Percentiles rank a stretch among this genome's conserved stretches.
phyloP scores from a whole-genome alignment of 2,113 vertebrate species.

The Prochilodus magdalenae region DNA sequence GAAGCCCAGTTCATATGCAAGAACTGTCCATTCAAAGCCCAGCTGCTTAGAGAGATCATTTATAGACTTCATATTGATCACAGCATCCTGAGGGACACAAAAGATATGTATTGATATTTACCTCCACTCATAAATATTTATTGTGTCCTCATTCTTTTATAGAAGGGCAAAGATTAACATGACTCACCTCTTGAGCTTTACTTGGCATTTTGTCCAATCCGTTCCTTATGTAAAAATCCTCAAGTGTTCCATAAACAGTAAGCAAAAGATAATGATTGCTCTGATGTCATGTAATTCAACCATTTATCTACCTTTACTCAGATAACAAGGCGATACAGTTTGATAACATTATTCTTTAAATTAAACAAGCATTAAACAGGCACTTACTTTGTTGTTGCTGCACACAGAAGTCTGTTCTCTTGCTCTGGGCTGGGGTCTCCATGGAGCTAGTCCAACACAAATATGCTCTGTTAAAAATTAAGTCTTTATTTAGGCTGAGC shows the following conservation, averaged over 20 bases:
- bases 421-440: slow-evolving; percentile 58
- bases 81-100: slow-evolving; percentile 74
- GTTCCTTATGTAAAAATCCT: not conserved
- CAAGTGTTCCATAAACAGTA: slow-evolving; percentile 12
- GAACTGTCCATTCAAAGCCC: slow-evolving; percentile 79
- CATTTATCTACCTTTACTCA: not conserved
- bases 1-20: slow-evolving; percentile 79
- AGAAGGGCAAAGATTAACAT: not conserved
- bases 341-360: not conserved
- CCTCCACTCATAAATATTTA: not conserved
- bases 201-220: slow-evolving; percentile 73
- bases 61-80: slow-evolving; percentile 80
- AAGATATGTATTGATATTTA: not conserved
- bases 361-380: not conserved
- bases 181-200: slow-evolving; percentile 80
- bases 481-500: slow-evolving; percentile 36
- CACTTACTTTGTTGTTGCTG: slow-evolving; percentile 28
- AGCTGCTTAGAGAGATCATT: slow-evolving; percentile 76
- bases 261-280: slow-evolving; percentile 1
- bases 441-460: slow-evolving; percentile 71
- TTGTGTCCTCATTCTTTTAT: not conserved
- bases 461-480: slow-evolving; percentile 75
- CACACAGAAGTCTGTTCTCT: not conserved
- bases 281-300: not conserved
- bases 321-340: not conserved